Percentiles rank a stretch among this genome's conserved stretches.
Conservation (phyloP, 2,113 vertebrate species). For the Phylloscopus trochilus region DNA sequence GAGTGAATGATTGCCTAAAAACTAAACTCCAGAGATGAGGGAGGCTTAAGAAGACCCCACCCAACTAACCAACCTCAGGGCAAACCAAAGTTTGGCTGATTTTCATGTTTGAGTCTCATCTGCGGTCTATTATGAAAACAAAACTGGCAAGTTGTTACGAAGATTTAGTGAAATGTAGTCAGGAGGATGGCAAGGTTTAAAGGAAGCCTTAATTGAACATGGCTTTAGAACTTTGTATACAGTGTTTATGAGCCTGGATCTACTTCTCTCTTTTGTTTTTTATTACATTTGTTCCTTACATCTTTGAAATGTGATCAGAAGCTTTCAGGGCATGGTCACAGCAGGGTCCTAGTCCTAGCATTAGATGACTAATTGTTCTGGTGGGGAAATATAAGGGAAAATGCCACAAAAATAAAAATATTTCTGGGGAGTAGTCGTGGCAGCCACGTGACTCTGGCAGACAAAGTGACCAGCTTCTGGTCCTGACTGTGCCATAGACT, state of each 20-base stretch:
- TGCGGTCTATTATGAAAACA: constrained; percentile 5
- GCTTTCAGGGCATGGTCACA: neutral
- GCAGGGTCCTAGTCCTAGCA: neutral
- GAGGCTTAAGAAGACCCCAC: neutral
- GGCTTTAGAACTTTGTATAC: neutral
- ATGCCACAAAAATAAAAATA: neutral
- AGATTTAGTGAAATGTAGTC: neutral
- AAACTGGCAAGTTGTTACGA: constrained; percentile 6
- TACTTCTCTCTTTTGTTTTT: neutral
- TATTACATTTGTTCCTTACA: neutral
- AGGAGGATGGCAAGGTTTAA: neutral
- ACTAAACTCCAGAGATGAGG: neutral
- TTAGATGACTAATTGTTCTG: neutral
- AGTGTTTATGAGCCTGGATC: neutral
- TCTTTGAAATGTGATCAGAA: neutral
- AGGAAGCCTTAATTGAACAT: neutral
- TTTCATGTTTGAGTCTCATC: constrained; percentile 34
- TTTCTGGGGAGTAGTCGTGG: neutral
- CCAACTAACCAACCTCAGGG: neutral
- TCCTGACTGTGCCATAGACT: neutral
- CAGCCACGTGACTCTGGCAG: neutral
- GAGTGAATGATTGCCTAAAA: neutral
- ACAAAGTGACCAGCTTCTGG: neutral
- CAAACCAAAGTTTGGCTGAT: constrained; percentile 13
- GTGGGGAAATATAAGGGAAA: neutral